Conservation (phyloP, 35 echinoderm and acorn worm species). For the Chiridota heheva region DNA sequence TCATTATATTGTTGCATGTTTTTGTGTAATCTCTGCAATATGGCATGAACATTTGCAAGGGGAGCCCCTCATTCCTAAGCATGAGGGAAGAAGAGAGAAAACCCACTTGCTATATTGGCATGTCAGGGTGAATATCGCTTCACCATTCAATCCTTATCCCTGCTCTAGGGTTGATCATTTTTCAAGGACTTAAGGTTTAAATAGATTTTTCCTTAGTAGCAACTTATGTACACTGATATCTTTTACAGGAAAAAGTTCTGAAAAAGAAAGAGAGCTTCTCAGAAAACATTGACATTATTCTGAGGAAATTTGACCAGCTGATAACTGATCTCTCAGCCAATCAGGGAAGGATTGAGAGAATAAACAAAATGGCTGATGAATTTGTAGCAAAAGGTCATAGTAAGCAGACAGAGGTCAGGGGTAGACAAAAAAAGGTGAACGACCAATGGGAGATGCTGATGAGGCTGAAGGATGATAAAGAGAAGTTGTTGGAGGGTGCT, state of each 20-base stretch:
- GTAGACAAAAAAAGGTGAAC: slow-evolving; percentile 80
- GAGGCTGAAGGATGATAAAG: slow-evolving; percentile 83
- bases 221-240: too few species aligned
- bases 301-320: slow-evolving; percentile 92
- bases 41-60: too few species aligned
- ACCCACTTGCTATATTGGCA: too few species aligned
- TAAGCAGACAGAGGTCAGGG: slow-evolving; percentile 77
- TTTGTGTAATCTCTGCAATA: too few species aligned
- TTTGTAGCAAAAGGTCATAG: slow-evolving; percentile 95
- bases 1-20: too few species aligned
- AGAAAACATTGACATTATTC: slow-evolving; percentile 65
- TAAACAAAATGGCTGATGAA: slow-evolving; percentile 96
- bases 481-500: slow-evolving; percentile 88
- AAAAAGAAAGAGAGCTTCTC: slow-evolving; percentile 90
- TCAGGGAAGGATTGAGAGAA: slow-evolving; percentile 66
- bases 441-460: slow-evolving; percentile 78
- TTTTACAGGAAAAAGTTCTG: slow-evolving; percentile 68
- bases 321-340: slow-evolving; percentile 86
- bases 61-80: too few species aligned
- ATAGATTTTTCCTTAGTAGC: too few species aligned
- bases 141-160: too few species aligned
- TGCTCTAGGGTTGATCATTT: too few species aligned
- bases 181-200: too few species aligned
- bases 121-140: too few species aligned
- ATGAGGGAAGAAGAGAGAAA: too few species aligned